A percentile compares a stretch with the other conserved stretches of the same genome.
phyloP scores from a whole-genome alignment of 2,888 invertebrate genomes.

The Altica lythri region DNA sequence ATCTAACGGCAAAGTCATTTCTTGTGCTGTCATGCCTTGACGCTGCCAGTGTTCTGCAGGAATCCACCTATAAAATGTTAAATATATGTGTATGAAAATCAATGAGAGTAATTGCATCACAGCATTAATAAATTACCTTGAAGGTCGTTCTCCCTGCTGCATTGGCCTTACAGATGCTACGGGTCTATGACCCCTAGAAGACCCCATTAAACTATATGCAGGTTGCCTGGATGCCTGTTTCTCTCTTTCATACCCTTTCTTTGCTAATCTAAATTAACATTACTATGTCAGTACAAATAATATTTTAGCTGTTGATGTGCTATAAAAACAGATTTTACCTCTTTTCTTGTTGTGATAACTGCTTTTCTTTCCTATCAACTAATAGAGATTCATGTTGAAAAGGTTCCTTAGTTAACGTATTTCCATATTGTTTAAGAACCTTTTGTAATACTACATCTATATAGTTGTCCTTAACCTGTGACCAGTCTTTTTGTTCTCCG shows the following conservation, averaged over 20 bases:
- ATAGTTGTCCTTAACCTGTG: slow-evolving; percentile 72
- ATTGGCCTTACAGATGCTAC: slow-evolving; percentile 77
- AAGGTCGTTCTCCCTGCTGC: slow-evolving; percentile 62
- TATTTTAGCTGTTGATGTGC: background rate
- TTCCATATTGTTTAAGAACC: slow-evolving; percentile 66
- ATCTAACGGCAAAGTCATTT: slow-evolving; percentile 88
- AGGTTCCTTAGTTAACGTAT: slow-evolving; percentile 77
- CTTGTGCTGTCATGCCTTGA: slow-evolving; percentile 82
- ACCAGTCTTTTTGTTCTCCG: slow-evolving; percentile 75
- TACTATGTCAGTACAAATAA: too few species aligned
- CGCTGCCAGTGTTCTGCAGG: slow-evolving; percentile 90
- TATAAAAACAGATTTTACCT: slow-evolving; percentile 51
- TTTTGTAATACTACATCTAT: slow-evolving; percentile 83
- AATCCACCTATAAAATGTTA: too few species aligned
- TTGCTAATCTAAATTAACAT: slow-evolving; percentile 72
- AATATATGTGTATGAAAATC: too few species aligned
- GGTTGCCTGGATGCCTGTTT: slow-evolving; percentile 72
- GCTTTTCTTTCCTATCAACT: slow-evolving; percentile 93
- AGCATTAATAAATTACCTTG: slow-evolving; percentile 23
- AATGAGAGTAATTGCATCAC: background rate
- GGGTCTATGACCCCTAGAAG: slow-evolving; percentile 53
- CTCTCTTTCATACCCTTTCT: slow-evolving; percentile 91
- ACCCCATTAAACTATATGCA: slow-evolving; percentile 45
- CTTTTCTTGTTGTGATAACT: slow-evolving; percentile 91
- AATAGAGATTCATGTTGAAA: slow-evolving; percentile 95